Evolutionary conservation across 2,113 vertebrate genomes (phyloP).

Genomic region (Amphilophus citrinellus): DNA sequence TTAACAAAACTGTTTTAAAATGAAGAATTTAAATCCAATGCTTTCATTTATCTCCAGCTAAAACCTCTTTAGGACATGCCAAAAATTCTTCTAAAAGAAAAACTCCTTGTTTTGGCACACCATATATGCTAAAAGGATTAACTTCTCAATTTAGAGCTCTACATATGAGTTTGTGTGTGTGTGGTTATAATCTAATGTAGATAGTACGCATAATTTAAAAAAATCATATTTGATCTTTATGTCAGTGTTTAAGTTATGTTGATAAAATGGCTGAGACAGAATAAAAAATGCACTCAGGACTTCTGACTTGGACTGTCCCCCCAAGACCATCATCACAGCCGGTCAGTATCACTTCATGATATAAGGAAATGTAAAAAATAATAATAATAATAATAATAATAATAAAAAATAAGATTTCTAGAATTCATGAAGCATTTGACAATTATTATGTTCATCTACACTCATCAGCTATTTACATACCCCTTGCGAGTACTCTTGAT

Average conservation of each 20-base stretch:
- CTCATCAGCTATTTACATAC: neutral
- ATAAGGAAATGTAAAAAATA: neutral
- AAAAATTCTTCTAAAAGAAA: too few relatives aligned
- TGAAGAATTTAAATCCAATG: neutral
- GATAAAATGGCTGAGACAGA: neutral
- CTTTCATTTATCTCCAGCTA: too few relatives aligned
- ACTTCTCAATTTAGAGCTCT: neutral
- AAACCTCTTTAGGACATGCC: too few relatives aligned
- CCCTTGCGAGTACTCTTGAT: neutral
- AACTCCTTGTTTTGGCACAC: too few relatives aligned
- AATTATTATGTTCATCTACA: neutral
- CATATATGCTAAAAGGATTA: neutral
- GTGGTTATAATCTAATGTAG: neutral
- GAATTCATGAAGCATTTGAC: neutral
- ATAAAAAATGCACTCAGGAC: neutral
- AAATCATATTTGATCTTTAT: neutral
- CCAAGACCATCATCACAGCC: neutral
- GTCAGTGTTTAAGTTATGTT: neutral
- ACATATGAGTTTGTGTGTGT: neutral
- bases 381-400: too few relatives aligned
- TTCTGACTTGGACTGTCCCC: neutral
- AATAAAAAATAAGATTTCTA: neutral
- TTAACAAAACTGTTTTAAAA: neutral
- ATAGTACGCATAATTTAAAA: neutral
- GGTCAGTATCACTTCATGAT: rapidly evolving